A percentile compares a stretch with the other conserved stretches of the same genome.
Evolutionary conservation across 1,140 invertebrate genomes (phyloP).

Genomic region (silkworm (Bombyx mori)): ASM3026992v2 NC_085118.1:7719501-7720000

Average conservation of each 20-base stretch:
- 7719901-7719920: conserved; percentile 47
- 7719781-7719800: conserved; percentile 60
- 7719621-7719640: conserved; percentile 65
- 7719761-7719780: conserved; percentile 67
- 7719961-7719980: neutral
- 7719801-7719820: conserved; percentile 68
- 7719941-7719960: conserved; percentile 13
- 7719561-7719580: conserved; percentile 38
- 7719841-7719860: conserved; percentile 54
- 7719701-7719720: conserved; percentile 68
- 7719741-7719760: conserved; percentile 66
- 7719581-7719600: conserved; percentile 47
- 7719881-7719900: conserved; percentile 56
- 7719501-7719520: conserved; percentile 31
- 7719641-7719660: conserved; percentile 52
- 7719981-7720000: no score
- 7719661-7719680: conserved; percentile 38
- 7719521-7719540: conserved; percentile 22
- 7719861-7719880: conserved; percentile 53
- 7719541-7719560: conserved; percentile 35
- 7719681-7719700: conserved; percentile 35
- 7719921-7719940: conserved; percentile 36
- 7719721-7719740: conserved; percentile 60
- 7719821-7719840: conserved; percentile 65
- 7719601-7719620: conserved; percentile 55